A percentile compares a stretch with the other conserved stretches of the same genome.
phyloP scores from a whole-genome alignment of 2,113 vertebrate genomes.

The Hucho hucho region DNA sequence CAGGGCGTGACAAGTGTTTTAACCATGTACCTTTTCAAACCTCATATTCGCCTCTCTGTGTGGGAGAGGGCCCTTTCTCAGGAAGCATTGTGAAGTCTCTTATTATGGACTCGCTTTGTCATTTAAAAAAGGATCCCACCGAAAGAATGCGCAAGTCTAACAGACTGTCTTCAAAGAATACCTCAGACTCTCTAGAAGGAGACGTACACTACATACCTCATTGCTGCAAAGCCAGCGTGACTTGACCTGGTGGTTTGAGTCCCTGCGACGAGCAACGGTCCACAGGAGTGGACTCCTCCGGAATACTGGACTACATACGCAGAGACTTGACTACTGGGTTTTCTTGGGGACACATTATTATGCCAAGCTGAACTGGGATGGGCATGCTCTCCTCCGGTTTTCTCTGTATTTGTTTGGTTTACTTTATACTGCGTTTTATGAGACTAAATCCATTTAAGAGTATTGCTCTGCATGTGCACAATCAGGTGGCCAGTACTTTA shows the following conservation, averaged over 20 bases:
- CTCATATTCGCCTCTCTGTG: constrained; percentile 42
- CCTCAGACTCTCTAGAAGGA: constrained; percentile 63
- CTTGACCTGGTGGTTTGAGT: constrained; percentile 24
- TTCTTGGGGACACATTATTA: constrained; percentile 21
- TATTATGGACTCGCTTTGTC: constrained; percentile 45
- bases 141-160: constrained; percentile 59
- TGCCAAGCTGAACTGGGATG: constrained; percentile 41
- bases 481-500: constrained; percentile 60
- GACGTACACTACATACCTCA: constrained; percentile 68
- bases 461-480: constrained; percentile 70
- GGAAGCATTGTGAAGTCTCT: constrained; percentile 63
- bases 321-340: constrained; percentile 45
- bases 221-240: constrained; percentile 48
- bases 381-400: constrained; percentile 32
- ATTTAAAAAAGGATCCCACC: constrained; percentile 42
- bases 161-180: constrained; percentile 57
- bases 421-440: background rate
- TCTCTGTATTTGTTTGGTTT: constrained; percentile 19
- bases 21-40: constrained; percentile 30
- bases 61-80: constrained; percentile 64
- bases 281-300: background rate
- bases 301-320: constrained; percentile 41
- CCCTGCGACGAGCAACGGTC: constrained; percentile 9
- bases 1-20: too few species aligned
- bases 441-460: background rate